A percentile compares a stretch with the other conserved stretches of the same genome.
Conservation (phyloP, 2,797 vertebrate species). For the Molossus alvarezi region DNA sequence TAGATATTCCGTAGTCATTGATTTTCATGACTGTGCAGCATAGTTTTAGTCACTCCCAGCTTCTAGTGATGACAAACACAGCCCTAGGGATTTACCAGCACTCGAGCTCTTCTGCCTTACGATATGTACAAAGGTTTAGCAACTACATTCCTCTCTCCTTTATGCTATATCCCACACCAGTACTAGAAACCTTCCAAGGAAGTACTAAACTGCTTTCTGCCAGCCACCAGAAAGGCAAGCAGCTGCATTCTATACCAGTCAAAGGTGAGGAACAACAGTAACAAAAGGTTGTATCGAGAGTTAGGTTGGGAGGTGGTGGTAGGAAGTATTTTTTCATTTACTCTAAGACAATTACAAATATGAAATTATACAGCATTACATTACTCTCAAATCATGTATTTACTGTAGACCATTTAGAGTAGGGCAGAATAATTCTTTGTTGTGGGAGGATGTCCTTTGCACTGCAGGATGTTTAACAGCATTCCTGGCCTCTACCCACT, state of each 20-base stretch:
- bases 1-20: background rate
- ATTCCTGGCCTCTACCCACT: background rate
- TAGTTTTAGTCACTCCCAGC: background rate
- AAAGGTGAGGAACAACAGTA: background rate
- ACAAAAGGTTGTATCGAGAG: background rate
- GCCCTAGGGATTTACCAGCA: background rate
- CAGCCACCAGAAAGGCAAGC: background rate
- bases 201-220: conserved; percentile 1
- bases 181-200: background rate
- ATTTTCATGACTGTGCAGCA: background rate
- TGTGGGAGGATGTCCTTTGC: background rate
- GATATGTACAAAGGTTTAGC: conserved; percentile 21
- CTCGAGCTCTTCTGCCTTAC: conserved; percentile 10
- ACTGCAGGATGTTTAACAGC: background rate
- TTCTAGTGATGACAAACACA: background rate
- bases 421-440: background rate
- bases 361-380: background rate
- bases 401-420: background rate
- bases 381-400: conserved; percentile 11
- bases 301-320: background rate
- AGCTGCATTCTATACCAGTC: background rate
- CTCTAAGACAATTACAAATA: conserved; percentile 37
- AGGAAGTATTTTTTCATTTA: background rate
- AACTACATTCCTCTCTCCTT: background rate
- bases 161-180: background rate